phyloP scores from a whole-genome alignment of 1,140 invertebrate genomes.

The Drosophila pruinosa region DNA sequence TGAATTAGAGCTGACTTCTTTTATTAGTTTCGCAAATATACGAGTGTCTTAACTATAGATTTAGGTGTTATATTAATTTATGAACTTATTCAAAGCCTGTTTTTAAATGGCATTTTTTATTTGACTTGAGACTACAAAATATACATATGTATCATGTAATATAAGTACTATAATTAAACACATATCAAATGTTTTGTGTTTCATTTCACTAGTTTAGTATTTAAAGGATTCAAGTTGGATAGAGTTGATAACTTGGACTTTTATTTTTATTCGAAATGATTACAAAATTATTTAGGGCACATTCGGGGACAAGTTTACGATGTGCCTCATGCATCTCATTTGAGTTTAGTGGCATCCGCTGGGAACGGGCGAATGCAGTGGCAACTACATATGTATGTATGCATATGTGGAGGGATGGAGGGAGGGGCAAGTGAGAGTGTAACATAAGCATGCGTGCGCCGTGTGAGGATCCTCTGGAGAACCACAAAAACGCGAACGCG shows the following conservation, averaged over 20 bases:
- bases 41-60: no score
- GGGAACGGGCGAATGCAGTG: slow-evolving; percentile 35
- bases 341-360: slow-evolving; percentile 57
- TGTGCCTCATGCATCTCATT: slow-evolving; percentile 71
- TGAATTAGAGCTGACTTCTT: no score
- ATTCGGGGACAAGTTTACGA: slow-evolving; percentile 60
- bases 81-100: no score
- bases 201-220: not conserved
- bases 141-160: no score
- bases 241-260: slow-evolving; percentile 11
- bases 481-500: slow-evolving; percentile 67
- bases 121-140: no score
- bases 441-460: slow-evolving; percentile 44
- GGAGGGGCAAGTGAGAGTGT: slow-evolving; percentile 2
- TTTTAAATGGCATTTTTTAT: no score
- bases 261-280: slow-evolving; percentile 45
- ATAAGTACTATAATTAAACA: no score
- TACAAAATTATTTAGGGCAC: slow-evolving; percentile 61
- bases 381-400: not conserved
- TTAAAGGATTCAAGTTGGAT: not conserved
- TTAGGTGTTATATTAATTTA: no score
- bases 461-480: slow-evolving; percentile 65
- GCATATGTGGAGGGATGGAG: not conserved
- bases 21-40: no score
- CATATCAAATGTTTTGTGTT: no score